Evolutionary conservation across 2,888 invertebrate species (phyloP), one percentile per base, ranked within the genome.

Genomic region (Ophraella communa): DNA sequence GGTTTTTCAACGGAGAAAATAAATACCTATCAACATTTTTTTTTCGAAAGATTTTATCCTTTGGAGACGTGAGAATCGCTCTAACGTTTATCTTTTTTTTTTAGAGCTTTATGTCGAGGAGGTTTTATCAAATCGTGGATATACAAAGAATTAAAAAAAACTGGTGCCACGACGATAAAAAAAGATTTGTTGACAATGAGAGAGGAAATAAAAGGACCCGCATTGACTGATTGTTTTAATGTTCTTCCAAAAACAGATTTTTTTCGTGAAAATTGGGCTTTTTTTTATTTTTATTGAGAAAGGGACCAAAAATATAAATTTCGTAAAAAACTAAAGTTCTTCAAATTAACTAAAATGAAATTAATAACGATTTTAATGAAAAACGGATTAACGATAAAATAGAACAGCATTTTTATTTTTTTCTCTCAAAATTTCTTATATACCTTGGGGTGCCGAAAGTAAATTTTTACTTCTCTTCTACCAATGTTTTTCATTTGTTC

Each of bases 51-150:
- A 59, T 60, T 60, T 60, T 60, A 60, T 60, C 60, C 53, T 53
- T 42, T 21, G 17, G 20, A 45, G 53, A 60, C 52, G 53, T 60
- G 60, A 53, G 60, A 60, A 60, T 60, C 42, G 60, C 44, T 52
- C 60, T 53, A 17, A 53, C 42, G 53, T 53, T 52, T 60, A 60
- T 60, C 53, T 60, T 59, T 53, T 53, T 60, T 60, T 59, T 53
- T 53, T 21, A 52, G 52, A 53, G 60, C 44, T 53, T 60, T 60
- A 60, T 60, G 52, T 53, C 49, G 39, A 35, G 42, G 33, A 52
- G 52, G 58, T 59, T 59, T 58, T 51, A 51, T 59, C 60, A 60
- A 52, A 30, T 21, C 44, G n/a, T 27, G 33, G 30, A 39, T 47
- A 51, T 10, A 14, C 27, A 23, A n/a, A 30, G 20, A n/a, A 14